phyloP scores from a whole-genome alignment of 2,797 vertebrate species.

The Enoplosus armatus region DNA sequence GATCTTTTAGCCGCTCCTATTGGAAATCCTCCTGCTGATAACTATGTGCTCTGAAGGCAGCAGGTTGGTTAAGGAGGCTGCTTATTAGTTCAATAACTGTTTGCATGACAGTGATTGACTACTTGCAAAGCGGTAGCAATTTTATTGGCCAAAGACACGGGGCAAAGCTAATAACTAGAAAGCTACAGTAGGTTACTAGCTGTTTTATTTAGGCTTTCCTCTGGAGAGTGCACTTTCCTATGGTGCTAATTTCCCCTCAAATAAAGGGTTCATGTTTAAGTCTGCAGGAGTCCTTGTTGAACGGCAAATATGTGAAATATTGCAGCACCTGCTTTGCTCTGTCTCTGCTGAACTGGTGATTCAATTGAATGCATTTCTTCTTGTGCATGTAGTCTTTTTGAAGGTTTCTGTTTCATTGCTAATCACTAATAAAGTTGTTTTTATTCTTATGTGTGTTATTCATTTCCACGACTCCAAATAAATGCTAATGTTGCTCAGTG shows the following conservation, averaged over 20 bases:
- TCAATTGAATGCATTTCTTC: background rate
- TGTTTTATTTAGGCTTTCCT: background rate
- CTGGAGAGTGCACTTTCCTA: background rate
- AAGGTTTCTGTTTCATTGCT: background rate
- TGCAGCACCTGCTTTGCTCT: background rate
- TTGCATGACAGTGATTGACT: conserved; percentile 7
- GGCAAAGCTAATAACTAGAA: background rate
- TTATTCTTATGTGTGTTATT: background rate
- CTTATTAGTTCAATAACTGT: conserved; percentile 26
- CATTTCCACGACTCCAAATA: background rate
- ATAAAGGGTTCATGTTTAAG: background rate
- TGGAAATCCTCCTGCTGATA: conserved; percentile 39
- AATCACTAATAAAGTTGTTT: background rate
- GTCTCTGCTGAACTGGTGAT: background rate
- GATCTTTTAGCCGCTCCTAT: conserved; percentile 32
- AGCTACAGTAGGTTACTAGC: background rate
- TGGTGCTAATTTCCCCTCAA: background rate
- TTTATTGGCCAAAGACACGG: background rate
- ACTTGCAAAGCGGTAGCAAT: background rate
- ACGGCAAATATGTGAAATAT: background rate
- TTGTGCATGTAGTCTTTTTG: background rate
- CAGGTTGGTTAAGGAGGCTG: conserved; percentile 8
- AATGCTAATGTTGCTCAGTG: background rate
- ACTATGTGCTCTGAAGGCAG: conserved; percentile 16
- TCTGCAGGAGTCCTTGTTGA: background rate